Evolutionary conservation across 2,113 vertebrate genomes (phyloP).

Genomic region (Axis porcinus): DNA sequence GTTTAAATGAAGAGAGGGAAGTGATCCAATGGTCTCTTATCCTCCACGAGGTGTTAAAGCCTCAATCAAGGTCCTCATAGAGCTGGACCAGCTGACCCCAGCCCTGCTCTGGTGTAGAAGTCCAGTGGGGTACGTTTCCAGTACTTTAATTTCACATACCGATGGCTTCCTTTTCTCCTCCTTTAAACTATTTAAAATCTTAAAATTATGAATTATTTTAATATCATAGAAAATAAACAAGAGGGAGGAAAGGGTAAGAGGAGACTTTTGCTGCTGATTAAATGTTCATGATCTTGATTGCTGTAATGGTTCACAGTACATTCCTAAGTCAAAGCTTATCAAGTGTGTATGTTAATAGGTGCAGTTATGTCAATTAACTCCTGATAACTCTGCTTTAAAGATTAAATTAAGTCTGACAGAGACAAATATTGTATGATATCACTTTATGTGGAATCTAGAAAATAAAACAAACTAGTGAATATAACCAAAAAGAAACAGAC

Average conservation of each 20-base stretch:
- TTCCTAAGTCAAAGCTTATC: neutral
- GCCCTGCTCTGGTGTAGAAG: accelerated
- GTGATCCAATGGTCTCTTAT: accelerated
- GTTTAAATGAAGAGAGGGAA: neutral
- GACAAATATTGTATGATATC: neutral
- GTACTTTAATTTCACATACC: neutral
- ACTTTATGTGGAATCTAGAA: neutral
- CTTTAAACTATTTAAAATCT: neutral
- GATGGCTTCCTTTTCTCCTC: neutral
- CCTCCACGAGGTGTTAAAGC: accelerated
- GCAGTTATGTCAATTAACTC: neutral
- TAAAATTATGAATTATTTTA: neutral
- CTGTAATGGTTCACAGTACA: neutral
- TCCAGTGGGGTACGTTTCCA: neutral
- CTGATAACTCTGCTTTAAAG: neutral
- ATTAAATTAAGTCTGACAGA: neutral
- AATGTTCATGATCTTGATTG: neutral
- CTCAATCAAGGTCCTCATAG: accelerated
- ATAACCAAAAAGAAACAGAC: neutral
- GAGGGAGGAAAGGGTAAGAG: neutral
- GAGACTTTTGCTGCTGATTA: neutral
- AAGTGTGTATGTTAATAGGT: neutral
- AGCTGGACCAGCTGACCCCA: accelerated
- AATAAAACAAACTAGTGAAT: neutral
- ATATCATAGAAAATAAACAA: neutral